These are phyloP conservation scores for Agapornis roseicollis DNA, from an alignment of 2,113 vertebrate genomes.

Conservation along the genomic window DNA sequence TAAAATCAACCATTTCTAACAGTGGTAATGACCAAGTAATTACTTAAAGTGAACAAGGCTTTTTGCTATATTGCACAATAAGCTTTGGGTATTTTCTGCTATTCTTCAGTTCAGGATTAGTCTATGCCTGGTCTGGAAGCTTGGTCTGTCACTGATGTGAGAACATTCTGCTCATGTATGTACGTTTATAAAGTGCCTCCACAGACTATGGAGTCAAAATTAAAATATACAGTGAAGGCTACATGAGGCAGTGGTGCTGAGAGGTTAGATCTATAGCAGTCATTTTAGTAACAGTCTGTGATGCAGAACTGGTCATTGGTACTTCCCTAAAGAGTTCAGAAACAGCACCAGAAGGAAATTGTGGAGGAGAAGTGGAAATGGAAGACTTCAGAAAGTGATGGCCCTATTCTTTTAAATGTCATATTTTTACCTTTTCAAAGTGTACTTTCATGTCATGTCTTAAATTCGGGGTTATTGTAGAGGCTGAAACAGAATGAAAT, in stretches of 20 bases:
- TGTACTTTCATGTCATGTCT: neutral
- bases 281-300: neutral
- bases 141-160: neutral
- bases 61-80: neutral
- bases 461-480: neutral
- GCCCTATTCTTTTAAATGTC: neutral
- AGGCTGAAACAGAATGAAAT: neutral
- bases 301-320: neutral
- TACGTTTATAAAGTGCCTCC: neutral
- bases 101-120: neutral
- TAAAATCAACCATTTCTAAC: neutral
- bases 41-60: neutral
- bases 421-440: neutral
- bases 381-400: neutral
- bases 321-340: constrained; percentile 29
- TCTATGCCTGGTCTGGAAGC: neutral
- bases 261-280: neutral
- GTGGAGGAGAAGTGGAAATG: neutral
- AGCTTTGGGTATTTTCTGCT: neutral
- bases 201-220: neutral
- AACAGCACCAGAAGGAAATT: neutral
- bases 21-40: neutral
- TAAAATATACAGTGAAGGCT: neutral
- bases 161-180: neutral
- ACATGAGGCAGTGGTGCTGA: neutral